Evolutionary conservation across 2,797 vertebrate genomes (phyloP), one percentile per base, ranked within the genome.

Genomic region (Esox masquinongy): DNA sequence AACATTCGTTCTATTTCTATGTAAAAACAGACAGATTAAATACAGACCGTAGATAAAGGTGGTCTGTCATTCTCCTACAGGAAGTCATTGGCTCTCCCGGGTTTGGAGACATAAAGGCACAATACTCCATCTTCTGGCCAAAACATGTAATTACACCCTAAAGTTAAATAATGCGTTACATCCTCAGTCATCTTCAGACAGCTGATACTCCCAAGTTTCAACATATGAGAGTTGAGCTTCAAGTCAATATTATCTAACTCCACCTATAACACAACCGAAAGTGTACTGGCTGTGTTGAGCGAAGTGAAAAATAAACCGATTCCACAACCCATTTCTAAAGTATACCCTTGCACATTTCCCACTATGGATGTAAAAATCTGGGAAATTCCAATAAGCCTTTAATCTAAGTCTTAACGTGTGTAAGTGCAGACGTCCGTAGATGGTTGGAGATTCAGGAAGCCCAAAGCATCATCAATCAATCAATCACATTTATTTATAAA

Each of bases 101-200:
- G 26, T 17, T 19, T 14, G 11, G 43, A 17, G 15, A 76, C 12
- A 9, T 14, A 6, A 16, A 50, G 7, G 4, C 36, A 49, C 53
- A 70, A 15, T 70, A 39, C 81, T 61, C 87, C 85, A 81, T 77
- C 90, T 85, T 53, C 75, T 89, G 90, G 74, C 1, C 17, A 5
- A 0, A 53, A 6, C 26, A 68, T 50, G 76, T 67, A 79, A 88
- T 74, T 88, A 68, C 81, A 80, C 5, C 12, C 39, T 6, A 56
- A 64, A 16, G 31, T 26, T 19, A 47, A 39, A 15, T 59, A 22
- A 4, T 1, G 22, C 9, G 11, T 61, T 12, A 24, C 15, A 56
- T 1, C 14, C 1, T 16, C 63, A 66, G 24, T 24, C 5, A 5
- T 22, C 5, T 3, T 29, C 63, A 66, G 24, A 66, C 29, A 8